Evolutionary conservation across 2,113 vertebrate genomes (phyloP).

Genomic region (Dendropsophus ebraccatus): DNA sequence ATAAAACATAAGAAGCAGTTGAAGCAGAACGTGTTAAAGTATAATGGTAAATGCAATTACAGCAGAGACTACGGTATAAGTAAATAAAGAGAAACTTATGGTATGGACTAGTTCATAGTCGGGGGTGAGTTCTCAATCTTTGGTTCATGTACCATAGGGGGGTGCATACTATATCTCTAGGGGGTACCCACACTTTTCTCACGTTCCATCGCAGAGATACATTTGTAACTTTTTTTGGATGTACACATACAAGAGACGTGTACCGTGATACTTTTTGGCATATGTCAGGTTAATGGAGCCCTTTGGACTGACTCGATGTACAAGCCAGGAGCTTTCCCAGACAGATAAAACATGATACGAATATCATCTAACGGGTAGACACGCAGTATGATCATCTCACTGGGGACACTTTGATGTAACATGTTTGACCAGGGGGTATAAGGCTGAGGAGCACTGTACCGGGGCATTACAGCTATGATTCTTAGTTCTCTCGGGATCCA

Average conservation of each 20-base stretch:
- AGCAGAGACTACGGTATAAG: background rate
- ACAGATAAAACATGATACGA: no score
- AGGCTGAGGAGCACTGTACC: background rate
- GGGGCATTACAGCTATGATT: background rate
- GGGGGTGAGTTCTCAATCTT: no score
- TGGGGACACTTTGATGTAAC: background rate
- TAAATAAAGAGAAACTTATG: background rate
- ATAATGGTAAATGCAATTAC: background rate
- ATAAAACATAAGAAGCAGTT: background rate
- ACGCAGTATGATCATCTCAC: background rate
- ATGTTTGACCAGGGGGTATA: background rate
- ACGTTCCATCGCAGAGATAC: no score
- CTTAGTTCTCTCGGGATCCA: background rate
- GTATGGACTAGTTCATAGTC: no score
- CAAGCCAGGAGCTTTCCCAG: no score
- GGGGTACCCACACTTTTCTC: background rate
- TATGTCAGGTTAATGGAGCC: no score
- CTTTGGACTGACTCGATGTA: no score
- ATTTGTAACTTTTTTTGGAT: no score
- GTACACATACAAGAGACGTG: no score
- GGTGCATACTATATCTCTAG: background rate
- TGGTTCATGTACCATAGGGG: no score
- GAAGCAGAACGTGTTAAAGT: background rate
- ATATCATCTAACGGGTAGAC: no score
- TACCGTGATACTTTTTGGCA: no score